Evolutionary conservation across 2,797 vertebrate species (phyloP), one percentile per base, ranked within the genome.

Genomic region (Falco cherrug): DNA sequence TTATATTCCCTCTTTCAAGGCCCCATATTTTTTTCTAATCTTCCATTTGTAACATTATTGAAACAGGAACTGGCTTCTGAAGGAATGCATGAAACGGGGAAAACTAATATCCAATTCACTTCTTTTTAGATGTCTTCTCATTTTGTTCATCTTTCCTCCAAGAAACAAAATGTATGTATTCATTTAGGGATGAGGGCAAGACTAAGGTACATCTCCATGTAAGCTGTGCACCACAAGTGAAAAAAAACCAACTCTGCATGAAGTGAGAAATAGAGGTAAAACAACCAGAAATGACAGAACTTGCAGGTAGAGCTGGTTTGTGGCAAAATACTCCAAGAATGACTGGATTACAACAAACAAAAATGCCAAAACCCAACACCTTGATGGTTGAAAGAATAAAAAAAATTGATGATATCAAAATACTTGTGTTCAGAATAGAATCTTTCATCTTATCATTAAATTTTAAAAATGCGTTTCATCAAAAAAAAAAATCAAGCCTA

Each of bases 381-480:
- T 22, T 6, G 3, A 14, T 1, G 8, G 8, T 0, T 22, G 29
- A 79, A 74, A 48, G 7, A 77, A 50, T 28, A 16, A 41, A 57
- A 28, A 28, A 17, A 20, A 5, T 31, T 13, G 2, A 29, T 18
- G 0, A 19, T 33, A 5, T 48, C 3, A 13, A 75, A 92, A 78
- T 68, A 73, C 1, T 29, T 33, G 3, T 3, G 0, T 64, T 83
- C 33, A 48, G 24, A 85, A 37, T 6, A 57, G 13, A 80, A 3
- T 18, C 71, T 56, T 83, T 61, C 48, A 54, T 9, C 17, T 54
- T 3, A 1, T 18, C 8, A 19, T 65, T 76, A 37, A 4, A 13
- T 45, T 53, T 25, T 0, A 5, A 13, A 31, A 70, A 47, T 13
- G 1, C 1, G 64, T 11, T 61, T 45, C 4, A 50, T 41, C 4